Conservation (phyloP, 1,140 invertebrate species). For the Sitobion miscanthi region DNA sequence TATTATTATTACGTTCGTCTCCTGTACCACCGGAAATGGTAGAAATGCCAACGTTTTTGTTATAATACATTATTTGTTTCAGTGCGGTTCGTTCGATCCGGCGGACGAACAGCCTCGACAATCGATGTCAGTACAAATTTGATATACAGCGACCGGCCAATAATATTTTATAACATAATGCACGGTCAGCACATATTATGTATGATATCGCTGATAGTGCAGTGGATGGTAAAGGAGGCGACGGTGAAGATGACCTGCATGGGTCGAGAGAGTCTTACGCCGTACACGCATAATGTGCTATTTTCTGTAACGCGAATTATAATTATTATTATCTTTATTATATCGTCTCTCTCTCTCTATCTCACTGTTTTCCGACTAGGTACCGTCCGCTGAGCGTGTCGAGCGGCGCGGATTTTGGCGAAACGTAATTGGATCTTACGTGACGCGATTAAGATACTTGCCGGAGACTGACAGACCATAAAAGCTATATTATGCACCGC, state of each 20-base stretch:
- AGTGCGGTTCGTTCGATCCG: not conserved
- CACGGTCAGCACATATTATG: not conserved
- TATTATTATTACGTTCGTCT: not conserved
- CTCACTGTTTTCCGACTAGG: not conserved
- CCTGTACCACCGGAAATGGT: not conserved
- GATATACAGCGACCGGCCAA: not conserved
- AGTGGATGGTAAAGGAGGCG: not conserved
- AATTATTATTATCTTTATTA: conserved; percentile 25
- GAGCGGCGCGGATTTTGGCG: not conserved
- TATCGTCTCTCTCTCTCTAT: not conserved
- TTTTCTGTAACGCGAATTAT: not conserved
- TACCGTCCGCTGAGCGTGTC: not conserved
- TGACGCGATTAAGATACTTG: conserved; percentile 42
- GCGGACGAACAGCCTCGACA: not conserved
- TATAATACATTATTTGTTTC: not conserved
- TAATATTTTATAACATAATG: not conserved
- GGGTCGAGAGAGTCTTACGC: not conserved
- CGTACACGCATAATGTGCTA: not conserved
- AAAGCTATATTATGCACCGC: not conserved
- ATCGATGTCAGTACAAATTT: not conserved
- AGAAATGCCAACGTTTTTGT: not conserved
- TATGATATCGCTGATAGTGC: not conserved
- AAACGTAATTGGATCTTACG: conserved; percentile 45
- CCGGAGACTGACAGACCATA: conserved; percentile 42
- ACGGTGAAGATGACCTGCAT: not conserved